Base-by-base conservation (phyloP, 2,797 vertebrate genomes). In the Sebastes dallii region DNA sequence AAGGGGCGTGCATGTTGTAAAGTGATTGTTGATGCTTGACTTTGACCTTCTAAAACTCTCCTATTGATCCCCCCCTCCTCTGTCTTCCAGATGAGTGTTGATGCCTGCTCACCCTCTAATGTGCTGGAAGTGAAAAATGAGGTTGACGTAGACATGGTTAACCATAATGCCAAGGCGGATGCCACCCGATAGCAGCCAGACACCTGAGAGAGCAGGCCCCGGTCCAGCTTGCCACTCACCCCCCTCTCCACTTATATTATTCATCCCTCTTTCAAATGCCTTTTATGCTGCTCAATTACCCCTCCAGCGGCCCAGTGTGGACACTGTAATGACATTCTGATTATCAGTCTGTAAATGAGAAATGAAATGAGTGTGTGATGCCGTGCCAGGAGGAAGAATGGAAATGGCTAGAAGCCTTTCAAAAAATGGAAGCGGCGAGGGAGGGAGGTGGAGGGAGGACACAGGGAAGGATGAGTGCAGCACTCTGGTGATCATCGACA, bases 271-370 rank as follows among this genome's bases (percentile, higher is more conserved):
- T 94, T 95, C 93, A 92, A 91, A 94, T 93, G 93, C 94, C 92
- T 95, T 94, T 95, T 95, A 96, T 96, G 94, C 96, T 96, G 96
- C 97, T 98, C 97, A 98, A 97, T 99, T 98, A 98, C 88, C 90
- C 94, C 92, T 94, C 96, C 96, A 96, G 96, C 96, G 73, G 96
- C 96, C 96, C 96, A 93, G 94, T 96, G 95, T 95, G 96, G 96
- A 96, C 97, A 96, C 96, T 94, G 96, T 98, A 98, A 98, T 97
- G 97, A 97, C 97, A 96, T 97, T 97, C 96, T 98, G 97, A 98
- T 99, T 98, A 98, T 98, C 97, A 97, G 96, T 96, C 95, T 96
- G 97, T 96, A 98, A 98, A 98, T 98, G 97, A 98, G 98, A 96
- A 98, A 98, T 98, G 96, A 98, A 98, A 97, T 97, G 96, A 97